Conservation (phyloP, 2,113 vertebrate species). For the Antidorcas marsupialis region DNA sequence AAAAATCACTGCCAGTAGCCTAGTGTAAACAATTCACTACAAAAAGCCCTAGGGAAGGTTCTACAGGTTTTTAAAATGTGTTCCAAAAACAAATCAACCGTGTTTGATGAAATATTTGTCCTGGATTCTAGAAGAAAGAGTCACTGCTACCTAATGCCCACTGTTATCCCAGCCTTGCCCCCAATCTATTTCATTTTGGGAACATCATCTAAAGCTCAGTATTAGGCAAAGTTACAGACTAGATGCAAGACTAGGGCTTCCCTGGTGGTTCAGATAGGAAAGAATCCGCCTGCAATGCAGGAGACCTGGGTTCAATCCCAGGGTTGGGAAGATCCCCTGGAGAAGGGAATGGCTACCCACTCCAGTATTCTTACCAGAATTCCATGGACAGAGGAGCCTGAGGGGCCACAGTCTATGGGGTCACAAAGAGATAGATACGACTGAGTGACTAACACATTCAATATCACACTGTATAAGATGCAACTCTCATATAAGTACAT, state of each 20-base stretch:
- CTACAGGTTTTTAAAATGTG: constrained; percentile 1
- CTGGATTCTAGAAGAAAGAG: constrained; percentile 33
- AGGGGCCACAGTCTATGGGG: not conserved
- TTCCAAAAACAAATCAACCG: constrained; percentile 37
- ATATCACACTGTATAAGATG: not conserved
- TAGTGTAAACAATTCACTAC: constrained; percentile 22
- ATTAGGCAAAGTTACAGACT: constrained; percentile 11
- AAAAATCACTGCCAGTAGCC: not conserved
- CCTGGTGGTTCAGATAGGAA: not conserved
- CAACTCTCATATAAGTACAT: not conserved
- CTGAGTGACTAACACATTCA: not conserved
- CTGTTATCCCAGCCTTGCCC: not conserved
- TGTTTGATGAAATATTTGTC: constrained; percentile 54
- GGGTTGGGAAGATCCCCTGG: not conserved
- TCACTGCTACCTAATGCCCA: not conserved
- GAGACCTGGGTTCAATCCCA: not conserved
- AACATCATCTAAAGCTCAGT: constrained; percentile 27
- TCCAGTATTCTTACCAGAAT: not conserved
- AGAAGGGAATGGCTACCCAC: not conserved
- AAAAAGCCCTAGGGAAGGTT: not conserved
- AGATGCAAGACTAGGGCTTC: not conserved
- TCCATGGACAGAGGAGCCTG: not conserved
- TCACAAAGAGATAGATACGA: not conserved
- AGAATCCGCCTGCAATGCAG: not conserved
- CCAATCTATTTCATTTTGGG: not conserved